Evolutionary conservation across 2,888 invertebrate species (phyloP).

Genomic region (Opisthograptis luteolata): DNA sequence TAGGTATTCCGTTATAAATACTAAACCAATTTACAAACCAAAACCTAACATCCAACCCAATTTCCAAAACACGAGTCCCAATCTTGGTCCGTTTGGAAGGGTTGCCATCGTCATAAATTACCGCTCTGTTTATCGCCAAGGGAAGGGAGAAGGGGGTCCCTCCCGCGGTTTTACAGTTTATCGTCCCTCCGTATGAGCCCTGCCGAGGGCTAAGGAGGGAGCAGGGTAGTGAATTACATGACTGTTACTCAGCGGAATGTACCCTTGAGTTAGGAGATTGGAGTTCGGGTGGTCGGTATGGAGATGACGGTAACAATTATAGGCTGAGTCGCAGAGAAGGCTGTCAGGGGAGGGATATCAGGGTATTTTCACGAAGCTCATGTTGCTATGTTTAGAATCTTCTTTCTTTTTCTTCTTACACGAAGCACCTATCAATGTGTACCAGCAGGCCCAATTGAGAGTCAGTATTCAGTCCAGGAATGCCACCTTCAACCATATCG

Average conservation of each 20-base stretch:
- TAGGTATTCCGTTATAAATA: too few species aligned
- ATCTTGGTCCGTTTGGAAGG: slow-evolving; percentile 59
- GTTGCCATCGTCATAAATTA: slow-evolving; percentile 79
- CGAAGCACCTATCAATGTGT: too few species aligned
- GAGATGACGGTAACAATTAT: slow-evolving; percentile 14
- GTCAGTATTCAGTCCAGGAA: too few species aligned
- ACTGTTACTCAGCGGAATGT: slow-evolving; percentile 73
- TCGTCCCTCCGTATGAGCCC: slow-evolving; percentile 73
- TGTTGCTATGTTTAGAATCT: too few species aligned
- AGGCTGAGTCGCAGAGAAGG: background rate
- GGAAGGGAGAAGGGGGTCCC: slow-evolving; percentile 56
- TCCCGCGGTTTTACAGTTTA: slow-evolving; percentile 82
- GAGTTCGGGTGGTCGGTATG: slow-evolving; percentile 24
- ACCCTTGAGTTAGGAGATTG: slow-evolving; percentile 43
- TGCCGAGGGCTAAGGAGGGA: slow-evolving; percentile 43
- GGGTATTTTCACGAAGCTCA: too few species aligned
- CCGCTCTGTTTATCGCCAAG: slow-evolving; percentile 77
- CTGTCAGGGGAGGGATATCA: too few species aligned
- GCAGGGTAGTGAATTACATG: slow-evolving; percentile 66
- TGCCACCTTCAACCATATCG: too few species aligned
- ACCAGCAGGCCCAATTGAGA: too few species aligned
- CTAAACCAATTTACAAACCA: background rate
- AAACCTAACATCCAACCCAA: slow-evolving; percentile 16
- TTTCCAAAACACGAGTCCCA: slow-evolving; percentile 35
- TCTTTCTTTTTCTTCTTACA: too few species aligned